These are phyloP conservation scores for Chamaedrilus cognettii DNA, from an alignment of 2,888 invertebrate genomes.

Conservation along the genomic window DNA sequence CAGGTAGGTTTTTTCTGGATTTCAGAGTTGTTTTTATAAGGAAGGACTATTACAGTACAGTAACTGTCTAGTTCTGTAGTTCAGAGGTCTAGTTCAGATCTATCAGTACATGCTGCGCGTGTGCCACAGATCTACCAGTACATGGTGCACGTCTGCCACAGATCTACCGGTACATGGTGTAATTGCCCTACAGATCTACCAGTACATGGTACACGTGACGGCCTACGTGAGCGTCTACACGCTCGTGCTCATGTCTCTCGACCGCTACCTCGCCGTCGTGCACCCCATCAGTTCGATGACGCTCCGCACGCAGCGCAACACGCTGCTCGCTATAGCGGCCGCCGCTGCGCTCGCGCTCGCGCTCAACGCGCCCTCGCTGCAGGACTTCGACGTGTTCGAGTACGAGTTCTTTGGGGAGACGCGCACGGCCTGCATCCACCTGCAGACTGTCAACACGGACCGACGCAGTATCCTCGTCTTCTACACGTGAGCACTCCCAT, in stretches of 20 bases:
- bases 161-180: too few relatives aligned
- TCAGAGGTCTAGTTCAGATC: too few relatives aligned
- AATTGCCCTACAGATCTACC: slow-evolving; percentile 71
- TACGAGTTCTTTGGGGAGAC: slow-evolving; percentile 35
- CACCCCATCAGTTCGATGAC: slow-evolving; percentile 85
- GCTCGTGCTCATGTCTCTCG: slow-evolving; percentile 88
- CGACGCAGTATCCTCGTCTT: neutral
- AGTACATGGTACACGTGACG: slow-evolving; percentile 88
- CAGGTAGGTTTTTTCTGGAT: too few relatives aligned
- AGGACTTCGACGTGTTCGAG: slow-evolving; percentile 8
- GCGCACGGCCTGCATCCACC: slow-evolving; percentile 48
- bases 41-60: too few relatives aligned
- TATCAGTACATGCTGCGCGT: too few relatives aligned
- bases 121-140: slow-evolving; percentile 77
- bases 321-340: slow-evolving; percentile 13
- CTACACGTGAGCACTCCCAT: neutral
- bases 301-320: slow-evolving; percentile 22
- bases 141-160: slow-evolving; percentile 82
- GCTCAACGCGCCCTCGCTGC: slow-evolving; percentile 3
- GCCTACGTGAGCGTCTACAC: slow-evolving; percentile 94
- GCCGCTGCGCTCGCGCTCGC: slow-evolving; percentile 11
- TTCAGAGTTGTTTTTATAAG: too few relatives aligned
- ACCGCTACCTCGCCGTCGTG: slow-evolving; percentile 87
- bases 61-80: too few relatives aligned
- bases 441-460: neutral